phyloP scores from a whole-genome alignment of 30 jellyfish, hydroid and myxozoan species.

The Aurelia sp. region DNA sequence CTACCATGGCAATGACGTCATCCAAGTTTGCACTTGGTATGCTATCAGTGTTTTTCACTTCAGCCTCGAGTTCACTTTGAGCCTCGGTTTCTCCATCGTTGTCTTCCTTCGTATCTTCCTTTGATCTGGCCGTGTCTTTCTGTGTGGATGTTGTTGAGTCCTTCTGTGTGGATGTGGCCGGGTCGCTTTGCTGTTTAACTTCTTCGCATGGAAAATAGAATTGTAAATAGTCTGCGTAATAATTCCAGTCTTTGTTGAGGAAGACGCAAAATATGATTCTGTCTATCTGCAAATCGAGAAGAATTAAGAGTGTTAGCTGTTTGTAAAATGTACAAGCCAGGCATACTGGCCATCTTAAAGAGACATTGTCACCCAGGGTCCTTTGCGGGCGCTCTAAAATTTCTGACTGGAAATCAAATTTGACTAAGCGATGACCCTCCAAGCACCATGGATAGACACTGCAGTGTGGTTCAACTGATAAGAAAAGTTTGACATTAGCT shows the following conservation, averaged over 20 bases:
- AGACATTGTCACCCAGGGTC: too few relatives aligned
- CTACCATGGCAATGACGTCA: not conserved
- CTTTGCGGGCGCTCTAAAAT: too few relatives aligned
- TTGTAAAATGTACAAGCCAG: too few relatives aligned
- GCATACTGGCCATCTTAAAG: too few relatives aligned
- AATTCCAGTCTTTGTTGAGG: conserved; percentile 67
- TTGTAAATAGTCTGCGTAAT: conserved; percentile 60
- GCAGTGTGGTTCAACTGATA: too few relatives aligned
- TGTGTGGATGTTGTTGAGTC: too few relatives aligned
- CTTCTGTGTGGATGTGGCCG: too few relatives aligned
- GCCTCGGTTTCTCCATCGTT: conserved; percentile 4
- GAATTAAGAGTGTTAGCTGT: not conserved
- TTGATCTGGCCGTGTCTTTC: too few relatives aligned
- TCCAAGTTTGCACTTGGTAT: conserved; percentile 12
- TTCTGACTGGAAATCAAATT: too few relatives aligned
- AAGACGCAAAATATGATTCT: conserved; percentile 74
- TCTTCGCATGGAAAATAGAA: conserved; percentile 81
- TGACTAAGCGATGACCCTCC: too few relatives aligned
- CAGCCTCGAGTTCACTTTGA: conserved; percentile 2
- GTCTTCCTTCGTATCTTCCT: not conserved
- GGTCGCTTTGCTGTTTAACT: not conserved
- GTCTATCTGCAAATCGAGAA: conserved; percentile 52
- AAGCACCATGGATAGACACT: too few relatives aligned
- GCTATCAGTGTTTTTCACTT: not conserved
- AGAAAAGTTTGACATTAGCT: too few relatives aligned